phyloP scores from a whole-genome alignment of 2,888 invertebrate genomes.

The Tipula confusa region DNA sequence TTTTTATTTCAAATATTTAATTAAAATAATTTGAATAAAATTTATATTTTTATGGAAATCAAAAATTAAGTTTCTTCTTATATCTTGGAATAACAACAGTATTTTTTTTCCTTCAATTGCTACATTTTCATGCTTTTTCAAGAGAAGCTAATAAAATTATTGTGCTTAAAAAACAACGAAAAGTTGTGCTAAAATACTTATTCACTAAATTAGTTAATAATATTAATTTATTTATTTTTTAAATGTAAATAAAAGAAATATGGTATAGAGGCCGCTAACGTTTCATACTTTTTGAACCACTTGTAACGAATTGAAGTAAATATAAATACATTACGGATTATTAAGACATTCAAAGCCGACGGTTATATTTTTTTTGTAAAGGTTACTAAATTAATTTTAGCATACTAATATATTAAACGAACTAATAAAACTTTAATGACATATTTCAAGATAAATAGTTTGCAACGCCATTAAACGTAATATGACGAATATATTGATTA shows the following conservation, averaged over 20 bases:
- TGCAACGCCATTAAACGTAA: neutral
- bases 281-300: no score
- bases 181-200: neutral
- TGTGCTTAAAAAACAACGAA: neutral
- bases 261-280: no score
- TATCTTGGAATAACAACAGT: neutral
- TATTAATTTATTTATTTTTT: neutral
- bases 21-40: constrained; percentile 12
- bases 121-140: neutral
- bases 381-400: neutral
- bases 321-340: neutral
- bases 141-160: constrained; percentile 1
- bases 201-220: neutral
- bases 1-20: constrained; percentile 25
- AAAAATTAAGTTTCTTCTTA: neutral
- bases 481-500: neutral
- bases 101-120: neutral
- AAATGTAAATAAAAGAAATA: no score
- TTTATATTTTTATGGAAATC: constrained; percentile 12
- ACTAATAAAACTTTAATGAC: neutral
- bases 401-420: neutral
- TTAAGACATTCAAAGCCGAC: neutral
- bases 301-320: neutral
- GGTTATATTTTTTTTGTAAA: neutral
- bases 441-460: neutral